Base-by-base conservation (phyloP, 2,888 invertebrate genomes). In the Matsumyia berberina region DNA sequence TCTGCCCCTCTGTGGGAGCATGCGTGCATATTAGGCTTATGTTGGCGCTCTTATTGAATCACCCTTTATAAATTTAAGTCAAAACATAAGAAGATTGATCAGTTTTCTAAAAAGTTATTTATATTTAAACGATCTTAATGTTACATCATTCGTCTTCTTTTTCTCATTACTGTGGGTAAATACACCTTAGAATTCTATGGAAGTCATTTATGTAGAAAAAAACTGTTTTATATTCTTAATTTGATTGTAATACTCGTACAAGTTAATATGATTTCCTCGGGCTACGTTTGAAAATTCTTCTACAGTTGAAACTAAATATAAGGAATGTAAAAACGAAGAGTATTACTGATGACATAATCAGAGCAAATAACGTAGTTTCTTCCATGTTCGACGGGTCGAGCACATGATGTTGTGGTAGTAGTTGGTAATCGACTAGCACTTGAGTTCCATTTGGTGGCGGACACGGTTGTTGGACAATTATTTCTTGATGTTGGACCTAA, bases 401-500 rank as follows among this genome's bases (percentile, higher is more conserved):
- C 72, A 93, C 92, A 82, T 94, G 92, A 87, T 93, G 92, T 86
- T 93, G 92, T 12, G 93, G 90, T 64, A 93, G 90, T 74, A 94
- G 89, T 87, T 92, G 92, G 86, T 91, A 93, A 87, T 93, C 93
- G 69, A 93, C 92, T 74, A 95, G 92, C 57, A 94, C 94, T 92
- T 95, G 94, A 0, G 95, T 95, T 42, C 96, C 96, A 89, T 97
- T 96, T 0, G 96, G 96, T 3, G 95, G 94, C 4, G 96, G 96
- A 89, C 97, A 97, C 12, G 96, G 94, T 44, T 95, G 94, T 90
- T 96, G 96, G 31, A 97, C 95, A 89, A 97, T 97, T 86, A 96
- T 97, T 89, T 97, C 97, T 91, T 96, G 96, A 88, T 96, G 95
- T 88, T 96, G 96, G 83, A 96, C 95, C 94, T 97, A 64, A 62